Evolutionary conservation across 2,888 invertebrate species (phyloP), one percentile per base, ranked within the genome.

Genomic region (Mimachlamys varia): DNA sequence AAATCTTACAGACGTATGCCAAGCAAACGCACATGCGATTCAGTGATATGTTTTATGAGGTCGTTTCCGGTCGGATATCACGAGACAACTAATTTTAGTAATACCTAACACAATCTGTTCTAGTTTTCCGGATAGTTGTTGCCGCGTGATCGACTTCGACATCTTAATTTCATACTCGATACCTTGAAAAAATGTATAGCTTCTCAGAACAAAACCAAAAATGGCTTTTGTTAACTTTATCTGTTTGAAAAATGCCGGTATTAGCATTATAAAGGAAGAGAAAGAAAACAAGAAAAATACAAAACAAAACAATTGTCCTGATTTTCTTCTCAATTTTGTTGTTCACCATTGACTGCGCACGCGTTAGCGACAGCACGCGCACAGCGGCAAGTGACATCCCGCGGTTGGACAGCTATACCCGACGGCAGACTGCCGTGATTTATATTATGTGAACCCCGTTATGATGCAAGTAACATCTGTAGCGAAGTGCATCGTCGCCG

Each of bases 21-120:
- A 15, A 33, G 22, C 76, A 76, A 76, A 76, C 33, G 76, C 76
- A 76, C 76, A 33, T 76, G 76, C 33, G 33, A 76, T 76, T 76
- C 76, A 76, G 27, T 12, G 33, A 76, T 76, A 76, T 76, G 76
- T 76, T 76, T 76, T 76, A 76, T 33, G 76, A 12, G 76, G 33
- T 76, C 76, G 76, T 76, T 76, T 76, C 76, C 76, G 27, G 76
- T 76, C 76, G 76, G 76, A 76, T 76, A 76, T 27, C 76, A 76
- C 76, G 76, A 27, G 76, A 76, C 76, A 1, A 13, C 33, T 76
- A 33, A 27, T 7, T 33, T 76, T 15, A 33, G 33, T 27, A 76
- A 76, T 33, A 76, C 76, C 76, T 33, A 76, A 76, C 76, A 12
- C 76, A 76, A 76, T 76, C 76, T 76, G 76, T 76, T 76, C 27